Base-by-base conservation (phyloP, 2,888 invertebrate genomes). In the Rhagium mordax region DNA sequence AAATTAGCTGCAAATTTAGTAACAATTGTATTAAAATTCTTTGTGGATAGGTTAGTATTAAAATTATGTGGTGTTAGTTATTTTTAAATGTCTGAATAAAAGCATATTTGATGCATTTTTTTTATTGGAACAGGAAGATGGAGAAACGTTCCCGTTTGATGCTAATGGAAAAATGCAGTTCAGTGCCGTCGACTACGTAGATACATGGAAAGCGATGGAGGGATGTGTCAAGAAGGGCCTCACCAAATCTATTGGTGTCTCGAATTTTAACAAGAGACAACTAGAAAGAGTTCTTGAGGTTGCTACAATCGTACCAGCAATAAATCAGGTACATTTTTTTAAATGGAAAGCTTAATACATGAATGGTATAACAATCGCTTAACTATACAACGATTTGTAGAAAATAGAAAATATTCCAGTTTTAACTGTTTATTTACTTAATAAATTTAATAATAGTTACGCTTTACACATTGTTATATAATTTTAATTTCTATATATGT, bases 231-330 rank as follows among this genome's bases (percentile, higher is more conserved):
- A 91, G 73, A 88, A 90, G 76, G 95, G 96, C 0, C 89, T 95
- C 4, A 91, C 92, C 0, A 93, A 91, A 82, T 93, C 94, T 81
- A 94, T 98, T 83, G 97, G 97, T 0, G 85, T 97, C 1, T 96
- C 96, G 51, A 98, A 98, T 88, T 97, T 97, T 85, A 97, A 95
- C 86, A 92, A 90, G 79, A 88, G 90, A 61, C 97, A 97, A 87
- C 87, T 96, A 3, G 90, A 93, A 59, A 89, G 94, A 61, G 82
- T 97, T 8, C 83, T 96, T 47, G 89, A 90, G 0, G 89, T 87
- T 7, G 92, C 93, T 13, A 90, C 87, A 72, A 90, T 94, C 69
- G 91, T 92, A 81, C 95, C 95, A 0, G 93, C 90, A 3, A 77
- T 75, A 16, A 82, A 82, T 62, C 84, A 84, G 7, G 55, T 13